A percentile compares a stretch with the other conserved stretches of the same genome.
Evolutionary conservation across 2,888 invertebrate genomes (phyloP).

Genomic region (Halictus quadricinctus): DNA sequence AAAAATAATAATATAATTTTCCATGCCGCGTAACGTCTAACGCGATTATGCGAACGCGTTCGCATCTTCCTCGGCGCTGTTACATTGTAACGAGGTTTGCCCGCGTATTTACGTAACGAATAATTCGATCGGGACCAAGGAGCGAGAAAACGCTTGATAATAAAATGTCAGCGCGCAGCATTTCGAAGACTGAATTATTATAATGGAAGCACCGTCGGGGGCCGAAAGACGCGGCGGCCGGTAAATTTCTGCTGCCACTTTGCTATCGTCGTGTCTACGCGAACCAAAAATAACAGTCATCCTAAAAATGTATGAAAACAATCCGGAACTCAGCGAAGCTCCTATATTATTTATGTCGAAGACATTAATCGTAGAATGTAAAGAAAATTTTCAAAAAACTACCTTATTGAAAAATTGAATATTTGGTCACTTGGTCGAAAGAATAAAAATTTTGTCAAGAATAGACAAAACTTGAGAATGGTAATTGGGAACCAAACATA

Average conservation of each 20-base stretch:
- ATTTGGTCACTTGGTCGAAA: too few species aligned
- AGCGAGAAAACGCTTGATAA: background rate
- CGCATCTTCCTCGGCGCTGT: background rate
- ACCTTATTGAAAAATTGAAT: background rate
- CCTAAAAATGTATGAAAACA: background rate
- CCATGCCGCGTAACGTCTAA: background rate
- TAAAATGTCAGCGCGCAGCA: conserved; percentile 2
- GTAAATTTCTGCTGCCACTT: conserved; percentile 1
- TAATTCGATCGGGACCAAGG: background rate
- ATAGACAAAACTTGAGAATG: background rate
- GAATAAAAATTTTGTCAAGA: background rate
- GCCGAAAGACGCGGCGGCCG: background rate
- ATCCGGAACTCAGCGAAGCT: background rate
- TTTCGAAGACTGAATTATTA: conserved; percentile 14
- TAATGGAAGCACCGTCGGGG: conserved; percentile 5
- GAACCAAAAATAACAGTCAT: background rate
- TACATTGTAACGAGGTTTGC: background rate
- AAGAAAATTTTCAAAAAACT: background rate
- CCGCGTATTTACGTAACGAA: conserved; percentile 13
- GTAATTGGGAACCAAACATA: background rate
- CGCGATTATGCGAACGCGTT: background rate
- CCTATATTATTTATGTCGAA: background rate
- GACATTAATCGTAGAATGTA: background rate
- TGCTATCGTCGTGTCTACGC: background rate
- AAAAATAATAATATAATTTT: background rate